phyloP scores from a whole-genome alignment of 1,140 invertebrate genomes.

The Himalopsyche phryganea region DNA sequence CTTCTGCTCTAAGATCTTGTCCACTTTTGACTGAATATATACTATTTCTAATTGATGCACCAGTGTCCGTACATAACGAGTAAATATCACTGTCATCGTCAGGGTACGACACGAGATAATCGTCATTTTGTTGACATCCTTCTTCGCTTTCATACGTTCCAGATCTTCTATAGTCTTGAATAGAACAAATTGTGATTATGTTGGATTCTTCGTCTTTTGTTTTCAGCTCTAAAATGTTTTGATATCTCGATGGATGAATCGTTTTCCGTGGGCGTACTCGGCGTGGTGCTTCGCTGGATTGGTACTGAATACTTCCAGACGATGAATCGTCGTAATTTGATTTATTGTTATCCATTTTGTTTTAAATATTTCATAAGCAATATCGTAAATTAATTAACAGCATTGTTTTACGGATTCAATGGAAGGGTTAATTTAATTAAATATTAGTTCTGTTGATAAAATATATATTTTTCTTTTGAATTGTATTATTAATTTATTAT shows the following conservation, averaged over 20 bases:
- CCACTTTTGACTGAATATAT: not conserved
- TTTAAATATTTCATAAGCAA: too few species aligned
- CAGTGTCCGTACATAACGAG: conserved; percentile 6
- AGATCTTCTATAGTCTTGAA: conserved; percentile 29
- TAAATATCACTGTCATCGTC: conserved; percentile 30
- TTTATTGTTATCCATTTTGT: conserved; percentile 16
- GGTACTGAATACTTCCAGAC: conserved; percentile 10
- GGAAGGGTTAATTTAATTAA: too few species aligned
- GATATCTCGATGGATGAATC: conserved; percentile 28
- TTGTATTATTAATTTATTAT: too few species aligned
- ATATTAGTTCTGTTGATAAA: too few species aligned
- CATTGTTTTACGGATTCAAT: too few species aligned
- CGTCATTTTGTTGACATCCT: conserved; percentile 6
- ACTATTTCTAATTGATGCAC: not conserved
- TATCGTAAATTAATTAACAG: too few species aligned
- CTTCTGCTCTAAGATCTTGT: conserved; percentile 6
- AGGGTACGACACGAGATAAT: conserved; percentile 29
- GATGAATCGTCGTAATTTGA: conserved; percentile 22
- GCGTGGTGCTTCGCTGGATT: conserved; percentile 1
- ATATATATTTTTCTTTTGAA: too few species aligned
- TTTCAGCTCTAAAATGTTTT: conserved; percentile 25
- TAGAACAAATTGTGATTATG: conserved; percentile 25
- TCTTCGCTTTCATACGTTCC: conserved; percentile 22
- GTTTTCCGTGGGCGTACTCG: conserved; percentile 16
- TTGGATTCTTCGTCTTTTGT: conserved; percentile 25